Base-by-base conservation (phyloP, 2,113 vertebrate species). In the Tragelaphus buxtoni region DNA sequence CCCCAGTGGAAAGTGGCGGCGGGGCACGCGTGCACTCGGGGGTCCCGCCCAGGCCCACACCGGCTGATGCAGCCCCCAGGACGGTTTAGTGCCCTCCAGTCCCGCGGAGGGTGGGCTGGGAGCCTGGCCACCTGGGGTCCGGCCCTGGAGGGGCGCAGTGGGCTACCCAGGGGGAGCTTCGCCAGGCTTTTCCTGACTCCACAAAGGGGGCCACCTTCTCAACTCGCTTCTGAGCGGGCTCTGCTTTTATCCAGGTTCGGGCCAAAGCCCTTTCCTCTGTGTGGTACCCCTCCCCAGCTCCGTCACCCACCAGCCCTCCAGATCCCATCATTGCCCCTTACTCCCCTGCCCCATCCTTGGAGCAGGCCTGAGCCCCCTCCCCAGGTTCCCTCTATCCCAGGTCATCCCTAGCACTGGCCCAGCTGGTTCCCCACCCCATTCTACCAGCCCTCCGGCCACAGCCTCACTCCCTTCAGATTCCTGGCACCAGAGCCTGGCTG, bases 111-210 rank as follows among this genome's bases (percentile, higher is more conserved):
- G 55, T 30, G 81, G 81, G 35, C 81, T 28, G 45, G 63, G 80
- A n/a, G 28, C 58, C 32, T 9, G 79, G 63, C 13, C 79, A 2
- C 1, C 22, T 9, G 69, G 3, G 12, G 35, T 30, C 72, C 12
- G 45, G 24, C 30, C 16, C 2, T 1, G 18, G 13, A 5, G 22
- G 10, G 9, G 1, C 20, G 0, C 28, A 0, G 16, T 13, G 0
- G 26, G 39, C 30, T 13, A 84, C 69, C 12, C 10, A 61, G 20
- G 12, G 28, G 94, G 22, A 49, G 9, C 53, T 11, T 32, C 28
- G 0, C 26, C 47, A 39, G 79, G 79, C 49, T 26, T 9, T 5
- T 17, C 32, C 14, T 5, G 47, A 2, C 47, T 14, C 20, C 47
- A 35, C 49, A 53, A n/a, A 30, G 13, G n/a, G 20, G 6, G 11